phyloP scores from a whole-genome alignment of 2,888 invertebrate genomes.

The Acanthococcus lagerstroemiae region DNA sequence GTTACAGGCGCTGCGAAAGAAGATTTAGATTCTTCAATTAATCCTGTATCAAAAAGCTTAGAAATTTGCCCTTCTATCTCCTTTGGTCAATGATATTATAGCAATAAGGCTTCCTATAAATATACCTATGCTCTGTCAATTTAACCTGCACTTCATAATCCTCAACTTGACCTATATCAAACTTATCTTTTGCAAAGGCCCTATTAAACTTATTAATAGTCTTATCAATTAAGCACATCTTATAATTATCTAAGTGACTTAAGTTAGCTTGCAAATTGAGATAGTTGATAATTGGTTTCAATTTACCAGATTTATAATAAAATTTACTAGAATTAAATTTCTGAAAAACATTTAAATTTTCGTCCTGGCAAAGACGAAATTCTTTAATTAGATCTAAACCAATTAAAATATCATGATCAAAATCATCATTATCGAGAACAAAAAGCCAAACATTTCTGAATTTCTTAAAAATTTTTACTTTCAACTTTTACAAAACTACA shows the following conservation, averaged over 20 bases:
- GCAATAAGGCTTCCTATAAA: slow-evolving; percentile 27
- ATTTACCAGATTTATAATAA: too few relatives aligned
- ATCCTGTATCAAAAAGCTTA: slow-evolving; percentile 3
- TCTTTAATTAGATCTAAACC: slow-evolving; percentile 36
- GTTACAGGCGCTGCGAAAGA: slow-evolving; percentile 23
- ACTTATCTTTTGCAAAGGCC: too few relatives aligned
- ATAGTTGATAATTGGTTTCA: background rate
- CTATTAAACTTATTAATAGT: background rate
- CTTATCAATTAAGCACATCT: background rate
- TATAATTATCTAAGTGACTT: background rate
- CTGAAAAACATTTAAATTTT: too few relatives aligned
- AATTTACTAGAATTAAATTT: too few relatives aligned
- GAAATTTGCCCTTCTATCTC: slow-evolving; percentile 23
- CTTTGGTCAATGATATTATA: slow-evolving; percentile 16
- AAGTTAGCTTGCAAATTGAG: background rate
- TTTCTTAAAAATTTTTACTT: slow-evolving; percentile 18
- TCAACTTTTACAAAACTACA: background rate
- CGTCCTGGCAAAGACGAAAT: slow-evolving; percentile 36
- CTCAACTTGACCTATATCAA: too few relatives aligned
- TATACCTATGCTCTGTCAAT: background rate
- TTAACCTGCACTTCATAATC: slow-evolving; percentile 4
- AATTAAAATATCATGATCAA: too few relatives aligned
- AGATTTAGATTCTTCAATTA: slow-evolving; percentile 20
- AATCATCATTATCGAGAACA: too few relatives aligned
- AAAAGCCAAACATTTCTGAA: background rate